phyloP scores from a whole-genome alignment of 2,113 vertebrate species.

The Pygoscelis adeliae region DNA sequence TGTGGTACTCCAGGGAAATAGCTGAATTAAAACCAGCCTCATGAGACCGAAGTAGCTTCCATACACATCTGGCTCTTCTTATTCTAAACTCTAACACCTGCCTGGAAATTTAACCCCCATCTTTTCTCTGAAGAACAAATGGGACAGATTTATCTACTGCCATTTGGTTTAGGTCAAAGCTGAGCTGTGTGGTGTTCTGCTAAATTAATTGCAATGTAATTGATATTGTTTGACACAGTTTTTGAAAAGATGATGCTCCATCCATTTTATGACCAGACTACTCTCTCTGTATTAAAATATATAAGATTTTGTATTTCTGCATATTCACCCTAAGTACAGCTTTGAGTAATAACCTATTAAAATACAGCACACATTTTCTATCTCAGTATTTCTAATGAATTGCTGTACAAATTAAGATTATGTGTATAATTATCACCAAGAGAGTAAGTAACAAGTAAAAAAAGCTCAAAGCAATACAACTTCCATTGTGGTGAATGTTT shows the following conservation, averaged over 20 bases:
- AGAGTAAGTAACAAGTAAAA: conserved; percentile 5
- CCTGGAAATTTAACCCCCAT: conserved; percentile 61
- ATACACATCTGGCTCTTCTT: conserved; percentile 73
- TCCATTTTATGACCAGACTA: not conserved
- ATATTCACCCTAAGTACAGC: not conserved
- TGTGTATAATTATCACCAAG: not conserved
- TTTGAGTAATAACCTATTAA: conserved; percentile 11
- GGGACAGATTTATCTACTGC: conserved; percentile 41
- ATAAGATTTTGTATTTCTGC: not conserved
- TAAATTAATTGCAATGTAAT: conserved; percentile 55
- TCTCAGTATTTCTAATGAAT: conserved; percentile 39
- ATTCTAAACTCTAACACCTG: conserved; percentile 73
- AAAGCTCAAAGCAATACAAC: not conserved
- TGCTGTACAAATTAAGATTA: not conserved
- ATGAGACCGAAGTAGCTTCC: conserved; percentile 59
- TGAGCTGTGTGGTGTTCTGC: conserved; percentile 2
- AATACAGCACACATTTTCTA: not conserved
- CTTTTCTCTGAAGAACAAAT: conserved; percentile 52
- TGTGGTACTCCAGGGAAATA: conserved; percentile 68
- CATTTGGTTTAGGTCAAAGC: conserved; percentile 42
- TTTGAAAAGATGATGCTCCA: conserved; percentile 41
- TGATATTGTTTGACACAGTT: conserved; percentile 48
- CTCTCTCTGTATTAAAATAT: not conserved
- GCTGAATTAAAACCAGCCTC: conserved; percentile 79
- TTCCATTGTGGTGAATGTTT: not conserved